These are phyloP conservation scores for Drosophila putrida DNA, from an alignment of 2,888 invertebrate genomes.

Conservation along the genomic window DNA sequence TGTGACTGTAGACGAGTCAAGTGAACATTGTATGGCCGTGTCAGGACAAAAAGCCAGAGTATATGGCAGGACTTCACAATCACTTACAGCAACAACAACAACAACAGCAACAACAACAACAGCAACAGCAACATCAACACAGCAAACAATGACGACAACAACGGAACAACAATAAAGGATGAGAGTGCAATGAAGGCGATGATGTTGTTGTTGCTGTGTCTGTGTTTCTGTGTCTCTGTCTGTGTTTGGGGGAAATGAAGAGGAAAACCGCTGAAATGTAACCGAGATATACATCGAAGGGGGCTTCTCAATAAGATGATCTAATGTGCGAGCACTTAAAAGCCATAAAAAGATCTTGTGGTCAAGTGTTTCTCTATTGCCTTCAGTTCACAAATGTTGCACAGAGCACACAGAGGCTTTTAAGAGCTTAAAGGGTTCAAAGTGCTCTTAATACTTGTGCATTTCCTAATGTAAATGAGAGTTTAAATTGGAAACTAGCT, in stretches of 20 bases:
- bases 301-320: constrained; percentile 17
- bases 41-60: constrained; percentile 68
- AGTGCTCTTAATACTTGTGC: constrained; percentile 5
- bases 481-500: not conserved
- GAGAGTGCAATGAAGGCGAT: constrained; percentile 41
- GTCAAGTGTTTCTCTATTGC: not conserved
- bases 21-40: constrained; percentile 60
- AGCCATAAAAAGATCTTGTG: constrained; percentile 21
- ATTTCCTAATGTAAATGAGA: not conserved
- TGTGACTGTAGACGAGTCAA: constrained; percentile 31
- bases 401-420: not conserved
- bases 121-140: constrained; percentile 1
- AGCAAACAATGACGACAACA: constrained; percentile 37
- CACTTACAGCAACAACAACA: constrained; percentile 63
- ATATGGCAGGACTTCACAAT: constrained; percentile 56
- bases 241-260: constrained; percentile 2
- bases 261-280: constrained; percentile 48
- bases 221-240: too few species aligned
- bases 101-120: constrained; percentile 30
- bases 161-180: constrained; percentile 17
- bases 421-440: not conserved
- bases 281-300: constrained; percentile 27
- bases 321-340: constrained; percentile 32
- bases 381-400: not conserved
- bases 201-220: constrained; percentile 27